A percentile compares a stretch with the other conserved stretches of the same genome.
These are phyloP conservation scores for Camelus bactrianus DNA, from an alignment of 2,113 vertebrate genomes.

Conservation along the genomic window DNA sequence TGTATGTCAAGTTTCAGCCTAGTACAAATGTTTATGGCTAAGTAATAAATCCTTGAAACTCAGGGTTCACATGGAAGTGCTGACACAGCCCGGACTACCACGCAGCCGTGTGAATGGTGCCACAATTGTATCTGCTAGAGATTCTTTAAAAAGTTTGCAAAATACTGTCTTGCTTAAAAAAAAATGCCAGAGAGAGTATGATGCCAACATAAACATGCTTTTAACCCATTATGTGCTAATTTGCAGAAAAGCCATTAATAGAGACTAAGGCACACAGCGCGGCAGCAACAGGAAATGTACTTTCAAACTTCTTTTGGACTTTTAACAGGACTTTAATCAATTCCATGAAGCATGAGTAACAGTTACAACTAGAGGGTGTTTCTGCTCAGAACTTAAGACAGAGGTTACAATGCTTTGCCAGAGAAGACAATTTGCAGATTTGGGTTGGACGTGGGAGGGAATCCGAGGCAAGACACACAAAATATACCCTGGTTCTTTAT, in stretches of 20 bases:
- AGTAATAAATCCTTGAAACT: conserved; percentile 89
- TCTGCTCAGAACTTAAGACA: conserved; percentile 82
- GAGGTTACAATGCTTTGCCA: conserved; percentile 77
- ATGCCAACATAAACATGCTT: conserved; percentile 90
- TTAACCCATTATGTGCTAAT: conserved; percentile 91
- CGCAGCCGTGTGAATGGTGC: conserved; percentile 87
- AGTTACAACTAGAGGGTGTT: conserved; percentile 73
- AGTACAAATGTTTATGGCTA: conserved; percentile 88
- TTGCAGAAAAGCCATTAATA: conserved; percentile 88
- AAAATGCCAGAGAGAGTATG: conserved; percentile 83
- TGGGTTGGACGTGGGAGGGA: not conserved
- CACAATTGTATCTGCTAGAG: conserved; percentile 88
- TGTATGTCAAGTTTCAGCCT: conserved; percentile 86
- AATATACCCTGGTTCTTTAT: not conserved
- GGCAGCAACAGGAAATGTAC: conserved; percentile 87
- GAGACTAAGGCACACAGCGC: conserved; percentile 76
- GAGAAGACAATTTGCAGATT: conserved; percentile 69
- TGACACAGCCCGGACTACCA: conserved; percentile 87
- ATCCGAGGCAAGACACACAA: conserved; percentile 38
- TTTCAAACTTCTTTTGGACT: conserved; percentile 85
- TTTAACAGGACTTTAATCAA: conserved; percentile 88
- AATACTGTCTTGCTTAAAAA: conserved; percentile 86
- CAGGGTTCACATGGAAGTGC: conserved; percentile 89
- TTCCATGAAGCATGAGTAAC: conserved; percentile 85
- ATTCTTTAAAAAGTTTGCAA: conserved; percentile 88